Percentiles rank a stretch among this genome's conserved stretches.
Evolutionary conservation across 2,888 invertebrate genomes (phyloP).

Genomic region (Hyles lineata): DNA sequence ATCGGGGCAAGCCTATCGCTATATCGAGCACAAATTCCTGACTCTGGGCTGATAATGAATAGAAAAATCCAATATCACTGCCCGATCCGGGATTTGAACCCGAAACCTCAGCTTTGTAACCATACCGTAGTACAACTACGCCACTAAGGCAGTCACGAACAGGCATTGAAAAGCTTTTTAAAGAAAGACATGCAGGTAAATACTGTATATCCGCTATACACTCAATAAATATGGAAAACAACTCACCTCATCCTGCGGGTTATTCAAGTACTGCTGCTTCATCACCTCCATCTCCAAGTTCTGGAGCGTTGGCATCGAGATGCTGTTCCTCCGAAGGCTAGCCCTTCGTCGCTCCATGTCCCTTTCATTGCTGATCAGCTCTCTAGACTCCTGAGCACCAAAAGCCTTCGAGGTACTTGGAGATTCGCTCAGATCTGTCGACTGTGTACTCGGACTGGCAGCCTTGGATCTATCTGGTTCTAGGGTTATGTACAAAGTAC

Average conservation of each 20-base stretch:
- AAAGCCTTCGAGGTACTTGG: conserved; percentile 64
- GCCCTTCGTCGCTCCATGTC: conserved; percentile 61
- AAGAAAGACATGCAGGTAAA: too few species aligned
- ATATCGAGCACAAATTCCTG: too few species aligned
- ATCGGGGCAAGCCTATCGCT: too few species aligned
- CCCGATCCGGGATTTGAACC: too few species aligned
- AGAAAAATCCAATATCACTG: too few species aligned
- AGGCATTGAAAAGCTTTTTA: too few species aligned
- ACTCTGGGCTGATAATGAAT: too few species aligned
- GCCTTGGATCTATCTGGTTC: conserved; percentile 65
- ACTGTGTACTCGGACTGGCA: conserved; percentile 52
- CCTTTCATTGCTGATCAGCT: conserved; percentile 63
- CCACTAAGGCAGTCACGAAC: too few species aligned
- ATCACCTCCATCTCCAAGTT: conserved; percentile 87
- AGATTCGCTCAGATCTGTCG: conserved; percentile 56
- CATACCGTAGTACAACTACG: too few species aligned
- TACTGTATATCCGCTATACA: too few species aligned
- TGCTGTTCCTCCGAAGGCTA: conserved; percentile 87
- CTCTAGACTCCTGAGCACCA: conserved; percentile 63
- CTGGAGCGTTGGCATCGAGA: conserved; percentile 90
- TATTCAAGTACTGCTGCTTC: conserved; percentile 70
- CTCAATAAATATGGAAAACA: too few species aligned
- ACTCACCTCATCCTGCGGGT: conserved; percentile 69
- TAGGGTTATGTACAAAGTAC: conserved; percentile 76
- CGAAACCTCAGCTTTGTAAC: too few species aligned